phyloP scores from a whole-genome alignment of 2,888 invertebrate species.

The Melanargia galathea region DNA sequence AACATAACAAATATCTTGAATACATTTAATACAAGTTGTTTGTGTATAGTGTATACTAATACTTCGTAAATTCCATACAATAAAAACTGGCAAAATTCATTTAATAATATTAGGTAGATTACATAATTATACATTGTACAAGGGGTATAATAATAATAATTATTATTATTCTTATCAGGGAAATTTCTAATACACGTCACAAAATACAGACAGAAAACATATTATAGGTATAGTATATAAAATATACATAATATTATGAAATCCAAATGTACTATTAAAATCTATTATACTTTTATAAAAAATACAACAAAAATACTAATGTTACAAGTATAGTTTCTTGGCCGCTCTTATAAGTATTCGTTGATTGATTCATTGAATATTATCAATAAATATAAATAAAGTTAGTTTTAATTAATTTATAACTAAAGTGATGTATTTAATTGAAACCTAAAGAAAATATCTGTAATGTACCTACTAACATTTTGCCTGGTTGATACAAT shows the following conservation, averaged over 20 bases:
- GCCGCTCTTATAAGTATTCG: slow-evolving; percentile 38
- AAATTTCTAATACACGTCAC: slow-evolving; percentile 7
- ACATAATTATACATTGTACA: too few relatives aligned
- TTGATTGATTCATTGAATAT: slow-evolving; percentile 27
- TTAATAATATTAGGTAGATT: too few relatives aligned
- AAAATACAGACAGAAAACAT: slow-evolving; percentile 1
- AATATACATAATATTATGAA: slow-evolving; percentile 10
- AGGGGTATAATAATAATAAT: not conserved
- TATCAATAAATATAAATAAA: slow-evolving; percentile 13
- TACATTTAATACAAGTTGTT: slow-evolving; percentile 11
- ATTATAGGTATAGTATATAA: not conserved
- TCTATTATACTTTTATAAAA: slow-evolving; percentile 23
- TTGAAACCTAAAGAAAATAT: slow-evolving; percentile 8
- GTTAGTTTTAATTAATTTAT: slow-evolving; percentile 5
- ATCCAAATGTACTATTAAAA: not conserved
- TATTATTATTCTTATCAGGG: slow-evolving; percentile 4
- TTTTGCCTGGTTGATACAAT: too few relatives aligned
- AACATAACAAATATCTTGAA: not conserved
- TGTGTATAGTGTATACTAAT: not conserved
- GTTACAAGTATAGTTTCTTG: slow-evolving; percentile 35
- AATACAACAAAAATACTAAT: slow-evolving; percentile 25
- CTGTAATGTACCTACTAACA: not conserved
- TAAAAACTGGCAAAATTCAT: not conserved
- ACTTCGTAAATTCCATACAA: not conserved
- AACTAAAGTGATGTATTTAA: slow-evolving; percentile 20